A percentile compares a stretch with the other conserved stretches of the same genome.
Evolutionary conservation across 2,888 invertebrate genomes (phyloP).

Genomic region (Parnassius apollo): DNA sequence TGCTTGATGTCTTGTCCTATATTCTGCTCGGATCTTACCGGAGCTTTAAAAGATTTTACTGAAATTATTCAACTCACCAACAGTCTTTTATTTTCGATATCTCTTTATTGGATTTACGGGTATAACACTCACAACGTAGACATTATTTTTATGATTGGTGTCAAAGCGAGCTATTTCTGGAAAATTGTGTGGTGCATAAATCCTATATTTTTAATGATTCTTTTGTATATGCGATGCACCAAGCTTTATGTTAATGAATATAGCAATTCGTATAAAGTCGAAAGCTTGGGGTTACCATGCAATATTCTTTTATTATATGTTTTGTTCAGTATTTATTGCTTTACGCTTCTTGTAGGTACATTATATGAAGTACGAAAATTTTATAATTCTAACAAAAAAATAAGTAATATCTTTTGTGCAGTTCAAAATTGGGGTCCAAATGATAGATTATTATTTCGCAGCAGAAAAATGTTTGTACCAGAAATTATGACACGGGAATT

Average conservation of each 20-base stretch:
- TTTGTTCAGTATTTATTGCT: slow-evolving; percentile 45
- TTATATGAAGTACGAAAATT: slow-evolving; percentile 43
- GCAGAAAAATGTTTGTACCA: slow-evolving; percentile 72
- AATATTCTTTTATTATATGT: slow-evolving; percentile 48
- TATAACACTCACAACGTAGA: slow-evolving; percentile 61
- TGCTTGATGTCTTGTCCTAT: slow-evolving; percentile 54
- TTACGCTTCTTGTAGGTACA: slow-evolving; percentile 47
- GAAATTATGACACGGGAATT: slow-evolving; percentile 77
- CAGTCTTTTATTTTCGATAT: slow-evolving; percentile 55
- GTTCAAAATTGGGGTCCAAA: slow-evolving; percentile 61
- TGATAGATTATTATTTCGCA: slow-evolving; percentile 58
- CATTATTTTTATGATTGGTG: slow-evolving; percentile 72
- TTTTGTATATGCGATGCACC: slow-evolving; percentile 43
- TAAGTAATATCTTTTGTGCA: slow-evolving; percentile 44
- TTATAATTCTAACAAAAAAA: slow-evolving; percentile 30
- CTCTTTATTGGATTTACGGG: slow-evolving; percentile 69
- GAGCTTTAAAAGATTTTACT: slow-evolving; percentile 48
- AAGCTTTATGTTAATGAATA: slow-evolving; percentile 36
- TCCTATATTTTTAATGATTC: slow-evolving; percentile 47
- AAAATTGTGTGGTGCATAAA: slow-evolving; percentile 59
- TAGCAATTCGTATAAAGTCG: slow-evolving; percentile 42
- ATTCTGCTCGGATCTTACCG: slow-evolving; percentile 60
- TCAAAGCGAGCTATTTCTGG: slow-evolving; percentile 65
- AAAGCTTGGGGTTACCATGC: slow-evolving; percentile 33
- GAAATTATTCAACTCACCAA: slow-evolving; percentile 58